Evolutionary conservation across 1,140 invertebrate genomes (phyloP).

Genomic region (Drosophila ananassae): DNA sequence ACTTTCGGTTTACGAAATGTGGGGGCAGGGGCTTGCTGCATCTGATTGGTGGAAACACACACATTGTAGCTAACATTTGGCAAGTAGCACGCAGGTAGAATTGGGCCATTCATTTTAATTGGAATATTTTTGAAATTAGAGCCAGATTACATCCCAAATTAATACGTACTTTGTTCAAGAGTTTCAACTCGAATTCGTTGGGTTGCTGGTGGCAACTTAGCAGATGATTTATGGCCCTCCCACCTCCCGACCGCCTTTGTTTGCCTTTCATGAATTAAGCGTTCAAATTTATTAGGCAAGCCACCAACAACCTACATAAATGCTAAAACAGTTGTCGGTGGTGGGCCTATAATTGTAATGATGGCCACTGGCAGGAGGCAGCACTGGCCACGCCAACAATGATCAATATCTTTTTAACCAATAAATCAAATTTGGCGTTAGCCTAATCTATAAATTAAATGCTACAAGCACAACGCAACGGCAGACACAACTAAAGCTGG

Average conservation of each 20-base stretch:
- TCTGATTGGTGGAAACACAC: neutral
- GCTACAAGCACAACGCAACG: conserved; percentile 30
- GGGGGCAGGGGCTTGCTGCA: neutral
- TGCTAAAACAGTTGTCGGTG: conserved; percentile 42
- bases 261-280: conserved; percentile 66
- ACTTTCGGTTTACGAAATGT: neutral
- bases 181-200: conserved; percentile 7
- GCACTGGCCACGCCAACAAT: conserved; percentile 45
- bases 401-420: conserved; percentile 75
- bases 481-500: conserved; percentile 25
- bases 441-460: conserved; percentile 77
- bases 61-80: conserved; percentile 19
- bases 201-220: conserved; percentile 9
- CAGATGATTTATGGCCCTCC: conserved; percentile 34
- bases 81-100: conserved; percentile 9
- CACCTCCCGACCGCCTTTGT: conserved; percentile 27
- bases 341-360: conserved; percentile 64
- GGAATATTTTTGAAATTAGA: conserved; percentile 19
- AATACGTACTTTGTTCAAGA: conserved; percentile 13
- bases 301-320: conserved; percentile 15
- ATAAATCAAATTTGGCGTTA: conserved; percentile 74
- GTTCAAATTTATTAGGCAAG: conserved; percentile 58
- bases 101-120: conserved; percentile 9
- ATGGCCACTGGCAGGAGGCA: conserved; percentile 44
- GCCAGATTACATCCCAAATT: conserved; percentile 4